Conservation (phyloP, 2,113 vertebrate species). For the Pteronura brasiliensis region DNA sequence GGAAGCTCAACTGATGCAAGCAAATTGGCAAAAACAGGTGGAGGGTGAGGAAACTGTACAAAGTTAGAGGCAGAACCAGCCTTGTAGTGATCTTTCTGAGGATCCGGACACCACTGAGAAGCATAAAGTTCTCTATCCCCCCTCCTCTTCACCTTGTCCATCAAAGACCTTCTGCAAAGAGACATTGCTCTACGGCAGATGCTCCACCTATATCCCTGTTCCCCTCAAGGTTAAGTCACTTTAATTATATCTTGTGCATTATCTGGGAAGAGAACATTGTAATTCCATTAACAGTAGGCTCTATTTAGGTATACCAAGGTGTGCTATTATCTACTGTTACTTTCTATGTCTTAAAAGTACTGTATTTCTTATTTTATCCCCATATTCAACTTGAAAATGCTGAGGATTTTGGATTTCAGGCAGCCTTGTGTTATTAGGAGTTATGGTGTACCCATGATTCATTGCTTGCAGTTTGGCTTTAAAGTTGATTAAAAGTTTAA, state of each 20-base stretch:
- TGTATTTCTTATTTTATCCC: neutral
- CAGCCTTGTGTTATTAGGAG: neutral
- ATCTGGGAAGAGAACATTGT: neutral
- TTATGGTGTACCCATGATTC: neutral
- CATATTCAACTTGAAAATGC: neutral
- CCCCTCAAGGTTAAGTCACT: neutral
- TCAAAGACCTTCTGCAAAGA: neutral
- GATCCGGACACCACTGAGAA: neutral
- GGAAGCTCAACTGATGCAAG: neutral
- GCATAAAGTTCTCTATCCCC: neutral
- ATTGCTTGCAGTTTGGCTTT: neutral
- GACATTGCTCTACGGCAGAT: neutral
- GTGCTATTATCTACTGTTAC: neutral
- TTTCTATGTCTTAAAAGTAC: neutral
- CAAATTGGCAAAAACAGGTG: neutral
- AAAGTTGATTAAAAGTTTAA: conserved; percentile 28
- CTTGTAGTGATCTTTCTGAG: neutral
- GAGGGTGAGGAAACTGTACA: neutral
- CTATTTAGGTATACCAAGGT: neutral
- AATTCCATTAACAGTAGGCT: neutral
- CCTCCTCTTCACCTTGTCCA: neutral
- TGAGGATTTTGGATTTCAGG: neutral
- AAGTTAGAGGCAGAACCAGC: neutral
- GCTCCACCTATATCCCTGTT: neutral
- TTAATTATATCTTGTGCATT: neutral